phyloP scores from a whole-genome alignment of 2,797 vertebrate species.

The Eulemur coronatus region DNA sequence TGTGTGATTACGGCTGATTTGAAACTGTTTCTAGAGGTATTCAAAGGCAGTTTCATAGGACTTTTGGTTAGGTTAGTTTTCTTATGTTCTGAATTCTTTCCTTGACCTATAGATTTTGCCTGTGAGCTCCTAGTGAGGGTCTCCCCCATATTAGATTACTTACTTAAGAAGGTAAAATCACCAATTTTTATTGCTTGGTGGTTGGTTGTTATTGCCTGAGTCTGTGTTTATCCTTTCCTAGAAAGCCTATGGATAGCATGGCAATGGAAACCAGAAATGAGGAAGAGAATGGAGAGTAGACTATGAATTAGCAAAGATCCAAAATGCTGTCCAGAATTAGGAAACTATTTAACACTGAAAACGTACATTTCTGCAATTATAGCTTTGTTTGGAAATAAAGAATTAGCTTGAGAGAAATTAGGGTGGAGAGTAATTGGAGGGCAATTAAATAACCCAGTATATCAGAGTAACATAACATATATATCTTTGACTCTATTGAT shows the following conservation, averaged over 20 bases:
- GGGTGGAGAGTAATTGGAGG: background rate
- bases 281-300: background rate
- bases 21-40: background rate
- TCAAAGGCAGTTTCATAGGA: background rate
- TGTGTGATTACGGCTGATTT: background rate
- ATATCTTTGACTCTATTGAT: conserved; percentile 8
- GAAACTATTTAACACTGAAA: background rate
- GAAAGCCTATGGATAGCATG: background rate
- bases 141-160: background rate
- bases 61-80: conserved; percentile 9
- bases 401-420: background rate
- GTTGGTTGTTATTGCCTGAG: background rate
- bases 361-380: background rate
- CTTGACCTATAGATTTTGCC: background rate
- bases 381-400: background rate
- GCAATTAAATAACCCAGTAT: background rate
- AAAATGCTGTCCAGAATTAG: background rate
- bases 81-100: background rate
- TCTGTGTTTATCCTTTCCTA: background rate
- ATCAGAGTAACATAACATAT: conserved; percentile 36
- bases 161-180: background rate
- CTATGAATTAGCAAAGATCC: background rate
- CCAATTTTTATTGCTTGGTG: background rate
- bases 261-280: background rate
- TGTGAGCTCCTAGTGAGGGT: background rate